These are phyloP conservation scores for Brenthis daphne DNA, from an alignment of 2,888 invertebrate genomes.

Conservation along the genomic window DNA sequence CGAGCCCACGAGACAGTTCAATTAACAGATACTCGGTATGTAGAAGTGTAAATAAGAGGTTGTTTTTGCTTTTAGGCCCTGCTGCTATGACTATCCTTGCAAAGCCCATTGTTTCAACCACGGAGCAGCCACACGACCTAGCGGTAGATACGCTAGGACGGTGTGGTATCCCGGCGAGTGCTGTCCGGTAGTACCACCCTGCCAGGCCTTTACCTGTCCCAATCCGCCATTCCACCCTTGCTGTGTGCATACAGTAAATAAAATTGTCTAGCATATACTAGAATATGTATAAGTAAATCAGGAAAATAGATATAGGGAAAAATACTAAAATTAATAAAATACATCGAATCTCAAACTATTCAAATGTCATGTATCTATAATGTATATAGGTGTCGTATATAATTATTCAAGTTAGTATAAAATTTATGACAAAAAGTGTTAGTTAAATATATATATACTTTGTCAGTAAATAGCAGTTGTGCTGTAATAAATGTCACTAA, in stretches of 20 bases:
- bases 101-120: conserved; percentile 77
- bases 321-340: no score
- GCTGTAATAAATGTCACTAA: conserved; percentile 30
- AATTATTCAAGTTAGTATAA: no score
- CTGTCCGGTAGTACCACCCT: conserved; percentile 64
- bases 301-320: no score
- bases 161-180: conserved; percentile 76
- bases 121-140: conserved; percentile 69
- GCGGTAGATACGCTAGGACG: conserved; percentile 71
- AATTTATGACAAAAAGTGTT: background rate
- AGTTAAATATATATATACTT: background rate
- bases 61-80: conserved; percentile 56
- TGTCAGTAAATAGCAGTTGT: conserved; percentile 14
- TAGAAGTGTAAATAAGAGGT: background rate
- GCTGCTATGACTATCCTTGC: conserved; percentile 76
- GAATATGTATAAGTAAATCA: no score
- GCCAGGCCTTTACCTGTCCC: conserved; percentile 74
- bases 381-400: background rate
- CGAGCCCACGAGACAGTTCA: no score
- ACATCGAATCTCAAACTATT: no score
- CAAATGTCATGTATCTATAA: no score
- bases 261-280: conserved; percentile 51
- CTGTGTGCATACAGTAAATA: conserved; percentile 71
- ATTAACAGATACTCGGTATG: no score
- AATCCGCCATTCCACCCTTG: conserved; percentile 75